Evolutionary conservation across 2,797 vertebrate species (phyloP).

Genomic region (Dallia pectoralis): DNA sequence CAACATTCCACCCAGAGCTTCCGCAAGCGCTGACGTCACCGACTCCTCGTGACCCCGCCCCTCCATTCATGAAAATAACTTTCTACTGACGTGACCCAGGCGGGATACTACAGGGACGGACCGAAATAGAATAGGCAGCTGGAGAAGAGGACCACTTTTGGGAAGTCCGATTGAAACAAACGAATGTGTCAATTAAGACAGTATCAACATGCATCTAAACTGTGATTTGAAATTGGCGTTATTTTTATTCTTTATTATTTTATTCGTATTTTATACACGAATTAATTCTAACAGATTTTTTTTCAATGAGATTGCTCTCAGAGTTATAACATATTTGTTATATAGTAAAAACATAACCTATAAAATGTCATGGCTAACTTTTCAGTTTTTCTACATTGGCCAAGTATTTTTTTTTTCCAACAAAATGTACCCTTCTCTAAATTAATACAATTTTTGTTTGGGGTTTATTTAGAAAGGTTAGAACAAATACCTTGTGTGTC

Average conservation of each 20-base stretch:
- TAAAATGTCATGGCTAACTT: too few species aligned
- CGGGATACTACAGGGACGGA: constrained; percentile 52
- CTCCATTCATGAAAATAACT: constrained; percentile 91
- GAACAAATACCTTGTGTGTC: too few species aligned
- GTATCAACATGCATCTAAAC: not conserved
- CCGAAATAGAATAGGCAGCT: constrained; percentile 77
- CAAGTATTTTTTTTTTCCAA: not conserved
- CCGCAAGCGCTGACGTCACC: constrained; percentile 82
- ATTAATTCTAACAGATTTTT: too few species aligned
- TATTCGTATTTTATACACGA: not conserved
- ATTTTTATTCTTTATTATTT: too few species aligned
- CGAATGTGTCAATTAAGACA: constrained; percentile 32
- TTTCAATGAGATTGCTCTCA: not conserved
- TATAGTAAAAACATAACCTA: too few species aligned
- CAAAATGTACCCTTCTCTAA: not conserved
- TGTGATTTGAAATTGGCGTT: too few species aligned
- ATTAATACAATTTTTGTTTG: too few species aligned
- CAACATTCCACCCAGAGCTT: constrained; percentile 83
- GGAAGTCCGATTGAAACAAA: constrained; percentile 56
- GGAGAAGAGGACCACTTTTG: constrained; percentile 55
- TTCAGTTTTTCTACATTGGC: not conserved
- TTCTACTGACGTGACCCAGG: constrained; percentile 79
- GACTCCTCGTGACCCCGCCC: constrained; percentile 82
- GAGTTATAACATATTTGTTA: too few species aligned
- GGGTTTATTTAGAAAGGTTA: too few species aligned